A percentile compares a stretch with the other conserved stretches of the same genome.
phyloP scores from a whole-genome alignment of 2,113 vertebrate genomes.

The Muscicapa adusta region DNA sequence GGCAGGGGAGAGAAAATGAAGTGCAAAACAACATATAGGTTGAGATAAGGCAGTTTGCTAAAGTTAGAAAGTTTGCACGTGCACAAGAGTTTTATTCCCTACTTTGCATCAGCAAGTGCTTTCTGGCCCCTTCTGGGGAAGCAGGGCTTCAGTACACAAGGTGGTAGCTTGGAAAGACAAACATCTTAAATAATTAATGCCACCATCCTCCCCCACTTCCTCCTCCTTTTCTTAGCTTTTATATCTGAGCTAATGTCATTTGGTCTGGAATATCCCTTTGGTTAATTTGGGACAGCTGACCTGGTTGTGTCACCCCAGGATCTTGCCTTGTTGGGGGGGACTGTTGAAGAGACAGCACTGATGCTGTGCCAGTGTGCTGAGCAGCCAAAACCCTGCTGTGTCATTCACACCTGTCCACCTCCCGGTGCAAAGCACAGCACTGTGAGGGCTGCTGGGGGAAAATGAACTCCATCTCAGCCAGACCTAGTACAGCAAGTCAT shows the following conservation, averaged over 20 bases:
- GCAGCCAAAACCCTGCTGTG: neutral
- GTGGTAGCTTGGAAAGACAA: neutral
- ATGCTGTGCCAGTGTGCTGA: neutral
- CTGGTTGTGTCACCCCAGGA: neutral
- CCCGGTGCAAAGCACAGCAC: neutral
- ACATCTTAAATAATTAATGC: neutral
- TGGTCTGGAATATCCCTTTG: neutral
- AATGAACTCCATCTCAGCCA: neutral
- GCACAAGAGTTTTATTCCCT: neutral
- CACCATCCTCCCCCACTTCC: no score
- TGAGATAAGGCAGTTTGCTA: neutral
- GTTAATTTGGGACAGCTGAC: neutral
- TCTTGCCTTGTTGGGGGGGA: neutral
- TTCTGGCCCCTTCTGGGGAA: neutral
- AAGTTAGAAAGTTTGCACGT: neutral
- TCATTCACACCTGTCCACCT: neutral
- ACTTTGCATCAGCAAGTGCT: neutral
- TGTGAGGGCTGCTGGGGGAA: neutral
- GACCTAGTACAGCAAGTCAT: neutral
- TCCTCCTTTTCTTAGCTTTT: neutral
- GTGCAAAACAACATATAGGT: rapidly evolving
- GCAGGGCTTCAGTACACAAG: neutral
- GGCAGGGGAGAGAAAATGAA: neutral
- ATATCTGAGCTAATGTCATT: neutral
- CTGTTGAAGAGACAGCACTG: neutral